A percentile compares a stretch with the other conserved stretches of the same genome.
phyloP scores from a whole-genome alignment of 2,888 invertebrate genomes.

The Oxyteleia sp. region DNA sequence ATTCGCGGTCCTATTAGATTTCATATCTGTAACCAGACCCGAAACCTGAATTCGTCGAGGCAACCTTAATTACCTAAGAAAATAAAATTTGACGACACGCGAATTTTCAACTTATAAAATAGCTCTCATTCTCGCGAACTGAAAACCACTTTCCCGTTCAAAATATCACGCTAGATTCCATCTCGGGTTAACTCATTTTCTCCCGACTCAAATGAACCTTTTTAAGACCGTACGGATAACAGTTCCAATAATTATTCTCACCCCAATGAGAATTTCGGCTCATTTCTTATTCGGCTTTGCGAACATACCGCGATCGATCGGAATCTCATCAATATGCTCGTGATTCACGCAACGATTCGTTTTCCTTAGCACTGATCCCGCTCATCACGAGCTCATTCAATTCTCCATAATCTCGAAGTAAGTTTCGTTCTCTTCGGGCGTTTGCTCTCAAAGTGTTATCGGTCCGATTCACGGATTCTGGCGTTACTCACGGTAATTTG shows the following conservation, averaged over 20 bases:
- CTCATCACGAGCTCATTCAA: conserved; percentile 74
- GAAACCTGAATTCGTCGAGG: no score
- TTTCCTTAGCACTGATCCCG: conserved; percentile 72
- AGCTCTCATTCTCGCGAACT: neutral
- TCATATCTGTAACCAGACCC: no score
- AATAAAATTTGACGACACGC: conserved; percentile 10
- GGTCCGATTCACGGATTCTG: conserved; percentile 72
- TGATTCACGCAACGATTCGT: conserved; percentile 71
- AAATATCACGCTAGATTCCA: conserved; percentile 40
- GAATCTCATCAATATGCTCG: conserved; percentile 73
- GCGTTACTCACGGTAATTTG: conserved; percentile 73
- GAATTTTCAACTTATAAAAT: conserved; percentile 8
- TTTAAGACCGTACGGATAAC: conserved; percentile 51
- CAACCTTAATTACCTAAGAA: neutral
- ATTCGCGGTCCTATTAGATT: no score
- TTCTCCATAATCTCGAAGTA: conserved; percentile 73
- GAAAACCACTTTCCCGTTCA: conserved; percentile 31
- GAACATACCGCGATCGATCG: conserved; percentile 59
- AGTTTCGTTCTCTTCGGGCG: conserved; percentile 72
- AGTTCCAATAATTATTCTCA: conserved; percentile 55
- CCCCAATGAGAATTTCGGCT: conserved; percentile 37
- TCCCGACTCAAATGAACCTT: conserved; percentile 42
- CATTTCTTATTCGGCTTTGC: conserved; percentile 62
- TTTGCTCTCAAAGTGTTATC: conserved; percentile 73
- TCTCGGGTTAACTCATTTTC: conserved; percentile 34